Evolutionary conservation across 2,888 invertebrate species (phyloP).

Genomic region (Diarsia mendica): DNA sequence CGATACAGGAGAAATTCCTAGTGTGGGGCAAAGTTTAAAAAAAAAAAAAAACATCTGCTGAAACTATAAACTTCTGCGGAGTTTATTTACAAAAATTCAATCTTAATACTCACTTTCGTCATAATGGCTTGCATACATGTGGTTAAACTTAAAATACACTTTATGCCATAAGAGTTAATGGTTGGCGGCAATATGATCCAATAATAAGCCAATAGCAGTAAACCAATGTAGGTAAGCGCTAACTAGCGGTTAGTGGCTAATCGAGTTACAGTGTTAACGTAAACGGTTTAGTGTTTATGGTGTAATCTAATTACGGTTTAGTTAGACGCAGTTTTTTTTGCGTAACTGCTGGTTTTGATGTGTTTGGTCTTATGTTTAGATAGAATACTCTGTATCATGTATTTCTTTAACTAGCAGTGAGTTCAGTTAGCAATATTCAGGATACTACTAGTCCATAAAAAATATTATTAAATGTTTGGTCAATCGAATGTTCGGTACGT

Average conservation of each 20-base stretch:
- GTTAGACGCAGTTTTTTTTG: conserved; percentile 10
- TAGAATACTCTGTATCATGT: too few species aligned
- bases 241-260: conserved; percentile 56
- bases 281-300: conserved; percentile 56
- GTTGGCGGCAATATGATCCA: conserved; percentile 64
- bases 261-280: conserved; percentile 62
- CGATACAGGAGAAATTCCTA: too few species aligned
- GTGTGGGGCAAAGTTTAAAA: too few species aligned
- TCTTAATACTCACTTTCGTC: too few species aligned
- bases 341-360: background rate
- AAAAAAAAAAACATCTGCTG: too few species aligned
- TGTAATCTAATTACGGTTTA: conserved; percentile 59
- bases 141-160: conserved; percentile 23
- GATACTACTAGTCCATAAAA: too few species aligned
- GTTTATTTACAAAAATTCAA: too few species aligned
- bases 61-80: too few species aligned
- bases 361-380: conserved; percentile 2
- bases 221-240: conserved; percentile 57
- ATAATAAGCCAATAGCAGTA: conserved; percentile 70
- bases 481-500: too few species aligned
- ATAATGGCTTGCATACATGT: background rate
- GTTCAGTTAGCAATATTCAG: too few species aligned
- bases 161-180: conserved; percentile 27
- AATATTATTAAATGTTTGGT: too few species aligned
- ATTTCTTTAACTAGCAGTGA: too few species aligned